Evolutionary conservation across 2,888 invertebrate genomes (phyloP).

Genomic region (Eulithis testata): DNA sequence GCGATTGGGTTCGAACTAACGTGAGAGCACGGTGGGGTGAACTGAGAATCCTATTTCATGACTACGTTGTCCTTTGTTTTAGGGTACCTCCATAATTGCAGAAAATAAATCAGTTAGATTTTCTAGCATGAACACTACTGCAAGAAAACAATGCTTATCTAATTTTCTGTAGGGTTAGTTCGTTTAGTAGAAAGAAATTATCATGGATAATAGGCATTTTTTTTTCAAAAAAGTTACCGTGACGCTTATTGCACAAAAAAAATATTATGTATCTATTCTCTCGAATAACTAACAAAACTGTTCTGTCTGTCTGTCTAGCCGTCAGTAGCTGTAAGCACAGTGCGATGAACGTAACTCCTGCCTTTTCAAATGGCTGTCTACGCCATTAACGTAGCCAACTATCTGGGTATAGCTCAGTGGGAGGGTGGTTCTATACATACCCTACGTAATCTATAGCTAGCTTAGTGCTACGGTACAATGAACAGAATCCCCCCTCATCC

Average conservation of each 20-base stretch:
- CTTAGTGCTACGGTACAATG: conserved; percentile 31
- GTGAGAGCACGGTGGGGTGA: conserved; percentile 43
- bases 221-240: too few relatives aligned
- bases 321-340: background rate
- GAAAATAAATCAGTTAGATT: too few relatives aligned
- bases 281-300: background rate
- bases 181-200: too few relatives aligned
- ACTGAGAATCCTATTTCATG: conserved; percentile 5
- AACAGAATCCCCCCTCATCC: conserved; percentile 48
- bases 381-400: background rate
- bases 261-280: background rate
- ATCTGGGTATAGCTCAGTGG: conserved; percentile 6
- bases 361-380: conserved; percentile 16
- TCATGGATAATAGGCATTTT: too few relatives aligned
- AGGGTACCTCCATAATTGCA: background rate
- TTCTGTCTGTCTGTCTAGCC: background rate
- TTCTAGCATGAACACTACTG: too few relatives aligned
- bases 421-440: conserved; percentile 8
- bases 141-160: too few relatives aligned
- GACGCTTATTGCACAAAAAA: background rate
- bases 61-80: background rate
- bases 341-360: conserved; percentile 8
- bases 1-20: conserved; percentile 56
- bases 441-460: conserved; percentile 37
- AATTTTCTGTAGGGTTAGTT: too few relatives aligned